Conservation (phyloP, 1,140 invertebrate species). For the Caenorhabditis elegans region WBcel235 BX284602.5:4884001-4884500, state of each 20-base stretch:
- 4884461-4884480: slow-evolving; percentile 18
- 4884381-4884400: slow-evolving; percentile 38
- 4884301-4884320: slow-evolving; percentile 40
- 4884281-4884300: slow-evolving; percentile 42
- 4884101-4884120: slow-evolving; percentile 59
- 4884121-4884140: slow-evolving; percentile 59
- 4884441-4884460: not conserved
- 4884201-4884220: slow-evolving; percentile 52
- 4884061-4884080: slow-evolving; percentile 59
- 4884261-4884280: slow-evolving; percentile 38
- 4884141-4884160: slow-evolving; percentile 61
- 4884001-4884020: not conserved
- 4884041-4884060: too few relatives aligned
- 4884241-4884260: slow-evolving; percentile 34
- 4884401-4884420: slow-evolving; percentile 48
- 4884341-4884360: slow-evolving; percentile 33
- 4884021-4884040: too few relatives aligned
- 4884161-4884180: slow-evolving; percentile 54
- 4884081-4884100: slow-evolving; percentile 66
- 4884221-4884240: slow-evolving; percentile 28
- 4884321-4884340: slow-evolving; percentile 42
- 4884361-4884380: slow-evolving; percentile 40
- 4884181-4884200: slow-evolving; percentile 49
- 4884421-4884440: not conserved
- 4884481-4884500: slow-evolving; percentile 19